Percentiles rank a stretch among this genome's conserved stretches.
These are phyloP conservation scores for Tribolium freemani DNA, from an alignment of 2,888 invertebrate genomes.

Conservation along the genomic window DNA sequence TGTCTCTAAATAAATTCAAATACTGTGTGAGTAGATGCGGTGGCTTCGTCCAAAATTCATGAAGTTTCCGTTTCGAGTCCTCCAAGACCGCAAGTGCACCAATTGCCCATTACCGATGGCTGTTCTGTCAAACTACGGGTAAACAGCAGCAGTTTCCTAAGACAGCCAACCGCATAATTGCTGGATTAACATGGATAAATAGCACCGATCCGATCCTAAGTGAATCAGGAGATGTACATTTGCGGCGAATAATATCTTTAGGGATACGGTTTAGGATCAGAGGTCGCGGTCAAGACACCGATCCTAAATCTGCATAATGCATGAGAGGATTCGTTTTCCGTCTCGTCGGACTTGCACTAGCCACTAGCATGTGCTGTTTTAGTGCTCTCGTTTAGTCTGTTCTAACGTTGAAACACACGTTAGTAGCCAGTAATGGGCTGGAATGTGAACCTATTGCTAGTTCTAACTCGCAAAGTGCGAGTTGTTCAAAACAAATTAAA, in stretches of 20 bases:
- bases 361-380: slow-evolving; percentile 36
- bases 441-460: slow-evolving; percentile 22
- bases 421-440: slow-evolving; percentile 24
- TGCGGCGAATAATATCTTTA: slow-evolving; percentile 50
- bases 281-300: slow-evolving; percentile 60
- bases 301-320: slow-evolving; percentile 62
- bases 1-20: too few species aligned
- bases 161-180: slow-evolving; percentile 45
- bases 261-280: slow-evolving; percentile 46
- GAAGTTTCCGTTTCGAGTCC: slow-evolving; percentile 13
- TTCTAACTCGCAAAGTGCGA: slow-evolving; percentile 3
- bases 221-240: slow-evolving; percentile 46
- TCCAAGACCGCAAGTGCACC: slow-evolving; percentile 17
- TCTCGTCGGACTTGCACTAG: slow-evolving; percentile 56
- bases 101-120: slow-evolving; percentile 36
- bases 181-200: slow-evolving; percentile 52
- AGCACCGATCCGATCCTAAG: slow-evolving; percentile 45
- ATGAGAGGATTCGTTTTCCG: slow-evolving; percentile 59
- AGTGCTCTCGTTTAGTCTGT: slow-evolving; percentile 16
- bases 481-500: slow-evolving; percentile 26
- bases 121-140: slow-evolving; percentile 31
- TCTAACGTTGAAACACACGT: too few species aligned
- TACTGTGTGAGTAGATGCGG: too few species aligned
- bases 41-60: slow-evolving; percentile 24
- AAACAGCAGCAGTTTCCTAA: slow-evolving; percentile 35